Evolutionary conservation across 2,797 vertebrate species (phyloP).

Genomic region (Phrynocephalus guinanensis): DNA sequence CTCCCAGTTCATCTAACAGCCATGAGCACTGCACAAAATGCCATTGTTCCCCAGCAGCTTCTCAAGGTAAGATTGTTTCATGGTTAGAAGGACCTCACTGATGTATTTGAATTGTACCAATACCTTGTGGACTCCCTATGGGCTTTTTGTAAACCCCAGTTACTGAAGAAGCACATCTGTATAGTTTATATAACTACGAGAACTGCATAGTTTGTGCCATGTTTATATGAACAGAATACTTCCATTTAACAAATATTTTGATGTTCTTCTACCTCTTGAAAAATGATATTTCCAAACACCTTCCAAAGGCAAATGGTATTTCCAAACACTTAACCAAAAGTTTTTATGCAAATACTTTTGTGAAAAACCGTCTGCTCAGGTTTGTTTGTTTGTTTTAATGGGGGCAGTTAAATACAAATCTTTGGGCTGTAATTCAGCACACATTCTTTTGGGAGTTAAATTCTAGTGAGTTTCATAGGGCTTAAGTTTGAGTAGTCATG

Average conservation of each 20-base stretch:
- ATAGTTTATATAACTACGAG: no score
- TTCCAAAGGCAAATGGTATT: no score
- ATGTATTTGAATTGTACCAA: neutral
- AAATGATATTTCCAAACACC: no score
- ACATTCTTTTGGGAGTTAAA: neutral
- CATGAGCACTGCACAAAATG: slow-evolving; percentile 35
- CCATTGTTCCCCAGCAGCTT: slow-evolving; percentile 40
- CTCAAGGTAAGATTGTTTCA: slow-evolving; percentile 66
- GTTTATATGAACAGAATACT: neutral
- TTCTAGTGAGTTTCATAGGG: neutral
- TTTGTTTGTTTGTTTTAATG: neutral
- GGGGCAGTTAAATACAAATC: neutral
- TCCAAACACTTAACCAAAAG: no score
- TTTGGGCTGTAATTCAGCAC: neutral
- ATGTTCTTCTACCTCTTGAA: neutral
- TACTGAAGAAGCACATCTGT: neutral
- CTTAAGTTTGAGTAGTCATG: neutral
- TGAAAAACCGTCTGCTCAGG: neutral
- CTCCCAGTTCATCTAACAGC: slow-evolving; percentile 4
- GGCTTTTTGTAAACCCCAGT: neutral
- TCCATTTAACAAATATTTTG: neutral
- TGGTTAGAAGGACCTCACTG: neutral
- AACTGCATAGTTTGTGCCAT: neutral
- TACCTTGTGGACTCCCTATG: neutral
- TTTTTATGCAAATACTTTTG: neutral